These are phyloP conservation scores for Bostrychus sinensis DNA, from an alignment of 2,113 vertebrate genomes.

Conservation along the genomic window DNA sequence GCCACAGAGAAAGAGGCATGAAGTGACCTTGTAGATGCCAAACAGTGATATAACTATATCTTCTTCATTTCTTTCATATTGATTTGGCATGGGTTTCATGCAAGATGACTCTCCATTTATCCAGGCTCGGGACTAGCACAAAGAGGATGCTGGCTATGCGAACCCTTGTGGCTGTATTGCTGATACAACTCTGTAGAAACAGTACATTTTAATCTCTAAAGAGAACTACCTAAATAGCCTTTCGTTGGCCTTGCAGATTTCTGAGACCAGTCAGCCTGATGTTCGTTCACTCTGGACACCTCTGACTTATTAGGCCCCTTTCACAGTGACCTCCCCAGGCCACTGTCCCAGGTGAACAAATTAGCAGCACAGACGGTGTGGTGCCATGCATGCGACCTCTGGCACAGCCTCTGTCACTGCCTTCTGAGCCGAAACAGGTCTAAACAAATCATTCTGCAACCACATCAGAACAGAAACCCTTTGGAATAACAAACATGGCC, in stretches of 20 bases:
- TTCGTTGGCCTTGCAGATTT: background rate
- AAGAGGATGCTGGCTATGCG: too few species aligned
- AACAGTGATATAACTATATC: too few species aligned
- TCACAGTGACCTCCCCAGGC: slow-evolving; percentile 21
- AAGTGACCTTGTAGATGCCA: too few species aligned
- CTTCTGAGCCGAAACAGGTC: slow-evolving; percentile 8
- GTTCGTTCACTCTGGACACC: background rate
- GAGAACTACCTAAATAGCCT: too few species aligned
- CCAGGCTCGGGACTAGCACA: too few species aligned
- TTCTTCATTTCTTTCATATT: too few species aligned
- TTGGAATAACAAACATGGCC: background rate
- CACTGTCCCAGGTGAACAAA: slow-evolving; percentile 28
- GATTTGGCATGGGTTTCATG: too few species aligned
- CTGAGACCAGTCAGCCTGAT: background rate
- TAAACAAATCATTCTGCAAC: slow-evolving; percentile 5
- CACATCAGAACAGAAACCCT: background rate
- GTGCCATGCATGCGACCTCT: slow-evolving; percentile 15
- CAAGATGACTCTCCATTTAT: too few species aligned
- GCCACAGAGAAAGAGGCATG: too few species aligned
- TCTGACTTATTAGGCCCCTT: slow-evolving; percentile 13
- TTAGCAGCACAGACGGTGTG: slow-evolving; percentile 25
- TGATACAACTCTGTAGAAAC: too few species aligned
- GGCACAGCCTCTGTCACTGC: slow-evolving; percentile 17
- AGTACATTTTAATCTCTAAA: too few species aligned
- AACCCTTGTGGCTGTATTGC: too few species aligned